Evolutionary conservation across 2,797 vertebrate species (phyloP).

Genomic region (Dryobates pubescens): DNA sequence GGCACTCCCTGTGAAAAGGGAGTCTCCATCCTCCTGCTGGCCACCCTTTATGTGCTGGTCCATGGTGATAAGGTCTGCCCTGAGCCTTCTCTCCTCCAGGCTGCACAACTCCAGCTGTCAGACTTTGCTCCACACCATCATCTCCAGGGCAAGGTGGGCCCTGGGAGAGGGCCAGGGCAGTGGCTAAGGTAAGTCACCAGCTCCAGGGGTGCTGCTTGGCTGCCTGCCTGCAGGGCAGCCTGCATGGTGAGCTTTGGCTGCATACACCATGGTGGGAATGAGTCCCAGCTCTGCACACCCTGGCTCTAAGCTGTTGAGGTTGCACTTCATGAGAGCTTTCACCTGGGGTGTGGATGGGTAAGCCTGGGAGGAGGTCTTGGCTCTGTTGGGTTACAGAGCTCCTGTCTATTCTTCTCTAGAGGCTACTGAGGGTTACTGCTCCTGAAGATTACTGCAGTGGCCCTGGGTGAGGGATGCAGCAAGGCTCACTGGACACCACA

Average conservation of each 20-base stretch:
- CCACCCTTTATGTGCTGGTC: too few relatives aligned
- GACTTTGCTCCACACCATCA: too few relatives aligned
- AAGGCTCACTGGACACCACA: accelerated
- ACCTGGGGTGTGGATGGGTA: accelerated
- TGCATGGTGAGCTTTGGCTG: neutral
- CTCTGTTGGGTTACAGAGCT: neutral
- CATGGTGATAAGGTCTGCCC: too few relatives aligned
- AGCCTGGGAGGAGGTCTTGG: neutral
- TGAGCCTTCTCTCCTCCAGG: too few relatives aligned
- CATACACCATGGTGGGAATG: neutral
- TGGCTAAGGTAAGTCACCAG: neutral
- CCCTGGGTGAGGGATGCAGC: neutral
- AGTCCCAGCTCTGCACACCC: neutral
- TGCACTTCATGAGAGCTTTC: neutral
- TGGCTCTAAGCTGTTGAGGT: neutral
- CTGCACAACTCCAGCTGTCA: too few relatives aligned
- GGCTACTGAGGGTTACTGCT: neutral
- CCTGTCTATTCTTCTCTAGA: neutral
- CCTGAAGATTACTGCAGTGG: neutral
- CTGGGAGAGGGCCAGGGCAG: neutral
- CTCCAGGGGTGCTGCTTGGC: neutral
- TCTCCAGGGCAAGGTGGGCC: neutral
- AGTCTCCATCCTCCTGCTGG: too few relatives aligned
- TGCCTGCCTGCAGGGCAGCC: neutral
- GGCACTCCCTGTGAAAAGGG: too few relatives aligned